Conservation (phyloP, 1,140 invertebrate genomes). For the Leptopilina clavipes region DNA sequence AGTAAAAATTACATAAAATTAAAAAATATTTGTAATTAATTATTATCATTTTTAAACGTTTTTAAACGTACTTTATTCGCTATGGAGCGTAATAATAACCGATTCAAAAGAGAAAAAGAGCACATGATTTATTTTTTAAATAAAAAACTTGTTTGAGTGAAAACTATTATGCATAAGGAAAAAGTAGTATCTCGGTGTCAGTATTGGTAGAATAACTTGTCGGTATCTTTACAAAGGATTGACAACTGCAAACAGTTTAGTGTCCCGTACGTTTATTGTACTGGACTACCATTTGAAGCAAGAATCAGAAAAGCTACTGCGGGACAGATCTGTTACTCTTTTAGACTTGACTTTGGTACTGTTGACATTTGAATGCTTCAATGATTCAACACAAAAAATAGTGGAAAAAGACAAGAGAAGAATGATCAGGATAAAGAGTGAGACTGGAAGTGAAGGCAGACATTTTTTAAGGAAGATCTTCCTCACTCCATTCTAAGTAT, state of each 20-base stretch:
- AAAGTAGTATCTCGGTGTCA: conserved; percentile 34
- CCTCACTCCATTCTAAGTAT: background rate
- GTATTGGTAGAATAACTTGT: conserved; percentile 23
- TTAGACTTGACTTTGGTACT: conserved; percentile 61
- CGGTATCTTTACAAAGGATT: conserved; percentile 61
- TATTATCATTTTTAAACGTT: too few relatives aligned
- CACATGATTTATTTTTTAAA: too few relatives aligned
- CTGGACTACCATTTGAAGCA: conserved; percentile 60
- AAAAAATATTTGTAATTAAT: too few relatives aligned
- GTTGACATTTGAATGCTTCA: conserved; percentile 72
- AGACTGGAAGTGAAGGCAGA: conserved; percentile 25
- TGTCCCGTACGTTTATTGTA: conserved; percentile 72
- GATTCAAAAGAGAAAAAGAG: too few relatives aligned
- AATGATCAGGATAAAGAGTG: conserved; percentile 5
- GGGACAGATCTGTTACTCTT: conserved; percentile 70
- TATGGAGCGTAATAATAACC: too few relatives aligned
- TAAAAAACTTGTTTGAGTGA: too few relatives aligned
- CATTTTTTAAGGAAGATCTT: background rate
- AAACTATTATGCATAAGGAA: background rate
- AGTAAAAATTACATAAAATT: too few relatives aligned
- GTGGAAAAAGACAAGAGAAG: background rate
- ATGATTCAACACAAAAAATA: conserved; percentile 36
- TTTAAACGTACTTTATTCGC: too few relatives aligned
- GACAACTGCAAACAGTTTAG: conserved; percentile 74
- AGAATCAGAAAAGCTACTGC: conserved; percentile 42